Base-by-base conservation (phyloP, 2,888 invertebrate genomes). In the Papilio demoleus region DNA sequence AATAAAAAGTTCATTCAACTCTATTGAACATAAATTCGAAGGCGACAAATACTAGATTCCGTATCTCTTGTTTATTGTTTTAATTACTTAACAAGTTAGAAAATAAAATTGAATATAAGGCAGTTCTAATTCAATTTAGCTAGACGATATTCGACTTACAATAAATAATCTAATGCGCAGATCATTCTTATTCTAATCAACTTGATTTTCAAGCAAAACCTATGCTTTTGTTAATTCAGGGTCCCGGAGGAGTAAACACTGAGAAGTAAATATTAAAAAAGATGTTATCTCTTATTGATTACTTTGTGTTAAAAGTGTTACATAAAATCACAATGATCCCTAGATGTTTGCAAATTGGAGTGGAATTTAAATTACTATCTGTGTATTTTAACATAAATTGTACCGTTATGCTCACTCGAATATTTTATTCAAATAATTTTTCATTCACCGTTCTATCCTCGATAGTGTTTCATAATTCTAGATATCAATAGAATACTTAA, bases 1-100 rank as follows among this genome's bases (percentile, higher is more conserved):
- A 59, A 66, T 45, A 63, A 36, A 61, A 3, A 63, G 68, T 68
- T 68, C 63, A 45, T 63, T 47, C 36, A 58, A 47, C 58, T 59
- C 24, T 17, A 45, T 27, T 24, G 38, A 59, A 47, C 38, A 58
- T 47, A 9, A 58, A 47, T 59, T 60, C 38, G 36, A 66, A 60
- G 22, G 45, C 45, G 59, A 66, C 2, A 59, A 59, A 59, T 36
- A 19, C 34, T 17, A 24, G 24, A 66, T 66, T 47, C 19, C 45
- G 45, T 59, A 45, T 58, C 19, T 47, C 1, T 4, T 47, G 22
- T 47, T 47, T 12, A 47, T 36, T 60, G 14, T 14, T 14, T 59
- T 14, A 45, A 45, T 45, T 19, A 45, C 9, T 45, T 9, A 47
- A 45, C 4, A 42, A 45, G 19, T 12, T 22, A 22, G 4, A 31